Conservation (phyloP, 2,113 vertebrate species). For the Emydura subglobosa region DNA sequence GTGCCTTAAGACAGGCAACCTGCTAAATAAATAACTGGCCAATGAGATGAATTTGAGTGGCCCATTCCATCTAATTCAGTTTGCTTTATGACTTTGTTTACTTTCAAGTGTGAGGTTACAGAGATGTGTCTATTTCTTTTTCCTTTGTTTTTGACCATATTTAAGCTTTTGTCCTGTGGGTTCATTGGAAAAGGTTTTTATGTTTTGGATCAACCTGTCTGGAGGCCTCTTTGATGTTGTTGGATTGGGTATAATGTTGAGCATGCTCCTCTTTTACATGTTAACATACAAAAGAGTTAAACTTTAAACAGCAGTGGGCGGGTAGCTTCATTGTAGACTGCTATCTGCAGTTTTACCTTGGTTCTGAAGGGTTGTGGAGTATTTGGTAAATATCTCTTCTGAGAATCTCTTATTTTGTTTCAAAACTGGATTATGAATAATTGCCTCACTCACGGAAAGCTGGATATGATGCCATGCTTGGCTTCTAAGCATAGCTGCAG, state of each 20-base stretch:
- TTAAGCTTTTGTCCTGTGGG: background rate
- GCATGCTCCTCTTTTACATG: background rate
- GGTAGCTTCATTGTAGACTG: background rate
- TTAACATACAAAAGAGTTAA: background rate
- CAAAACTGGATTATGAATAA: background rate
- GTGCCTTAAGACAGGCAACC: background rate
- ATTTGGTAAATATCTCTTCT: background rate
- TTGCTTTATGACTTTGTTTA: background rate
- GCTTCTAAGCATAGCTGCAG: background rate
- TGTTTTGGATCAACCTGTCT: background rate
- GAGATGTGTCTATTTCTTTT: rapidly evolving
- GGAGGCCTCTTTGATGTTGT: background rate
- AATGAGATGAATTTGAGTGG: background rate
- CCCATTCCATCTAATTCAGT: background rate
- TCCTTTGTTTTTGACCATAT: background rate
- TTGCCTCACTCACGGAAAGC: background rate
- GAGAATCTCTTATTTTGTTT: background rate
- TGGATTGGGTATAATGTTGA: background rate
- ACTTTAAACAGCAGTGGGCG: background rate
- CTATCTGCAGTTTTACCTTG: background rate
- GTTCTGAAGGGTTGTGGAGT: background rate
- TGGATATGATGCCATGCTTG: background rate
- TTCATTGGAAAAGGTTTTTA: background rate
- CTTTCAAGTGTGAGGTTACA: background rate
- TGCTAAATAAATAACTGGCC: background rate